A percentile compares a stretch with the other conserved stretches of the same genome.
Evolutionary conservation across 2,888 invertebrate genomes (phyloP).

Genomic region (Xylota sylvarum): DNA sequence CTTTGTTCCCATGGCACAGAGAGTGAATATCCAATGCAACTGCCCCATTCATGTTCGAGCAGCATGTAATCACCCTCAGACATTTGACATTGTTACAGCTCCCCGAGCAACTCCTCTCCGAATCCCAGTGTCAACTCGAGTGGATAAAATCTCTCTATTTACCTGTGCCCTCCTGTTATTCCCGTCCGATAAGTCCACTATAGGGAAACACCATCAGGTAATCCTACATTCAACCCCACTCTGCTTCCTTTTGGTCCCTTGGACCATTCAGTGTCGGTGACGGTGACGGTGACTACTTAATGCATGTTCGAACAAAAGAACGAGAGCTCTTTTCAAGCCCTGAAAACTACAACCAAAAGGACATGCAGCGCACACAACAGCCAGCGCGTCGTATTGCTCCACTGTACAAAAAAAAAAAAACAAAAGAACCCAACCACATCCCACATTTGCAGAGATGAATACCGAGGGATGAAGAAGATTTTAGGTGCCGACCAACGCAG

Average conservation of each 20-base stretch:
- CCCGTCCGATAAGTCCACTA: conserved; percentile 60
- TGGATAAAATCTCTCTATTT: conserved; percentile 72
- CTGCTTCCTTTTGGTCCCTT: neutral
- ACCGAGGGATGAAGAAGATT: conserved; percentile 42
- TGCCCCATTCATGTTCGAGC: conserved; percentile 68
- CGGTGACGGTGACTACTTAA: conserved; percentile 72
- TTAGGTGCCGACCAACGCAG: conserved; percentile 59
- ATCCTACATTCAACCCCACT: conserved; percentile 25
- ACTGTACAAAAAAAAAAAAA: too few relatives aligned
- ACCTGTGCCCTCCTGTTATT: conserved; percentile 57
- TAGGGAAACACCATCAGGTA: conserved; percentile 57
- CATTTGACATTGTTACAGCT: conserved; percentile 70
- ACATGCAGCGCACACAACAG: conserved; percentile 39
- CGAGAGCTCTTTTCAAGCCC: conserved; percentile 56
- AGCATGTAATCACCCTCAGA: conserved; percentile 73
- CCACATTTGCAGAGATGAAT: conserved; percentile 31
- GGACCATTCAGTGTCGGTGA: conserved; percentile 23
- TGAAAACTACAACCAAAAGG: conserved; percentile 56
- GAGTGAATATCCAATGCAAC: conserved; percentile 29
- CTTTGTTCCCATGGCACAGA: conserved; percentile 25
- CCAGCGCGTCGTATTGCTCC: neutral
- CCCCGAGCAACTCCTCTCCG: conserved; percentile 26
- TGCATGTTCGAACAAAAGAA: conserved; percentile 76
- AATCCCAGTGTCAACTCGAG: conserved; percentile 58
- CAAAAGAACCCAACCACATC: conserved; percentile 52